Evolutionary conservation across 2,113 vertebrate genomes (phyloP).

Genomic region (Cettia cetti): DNA sequence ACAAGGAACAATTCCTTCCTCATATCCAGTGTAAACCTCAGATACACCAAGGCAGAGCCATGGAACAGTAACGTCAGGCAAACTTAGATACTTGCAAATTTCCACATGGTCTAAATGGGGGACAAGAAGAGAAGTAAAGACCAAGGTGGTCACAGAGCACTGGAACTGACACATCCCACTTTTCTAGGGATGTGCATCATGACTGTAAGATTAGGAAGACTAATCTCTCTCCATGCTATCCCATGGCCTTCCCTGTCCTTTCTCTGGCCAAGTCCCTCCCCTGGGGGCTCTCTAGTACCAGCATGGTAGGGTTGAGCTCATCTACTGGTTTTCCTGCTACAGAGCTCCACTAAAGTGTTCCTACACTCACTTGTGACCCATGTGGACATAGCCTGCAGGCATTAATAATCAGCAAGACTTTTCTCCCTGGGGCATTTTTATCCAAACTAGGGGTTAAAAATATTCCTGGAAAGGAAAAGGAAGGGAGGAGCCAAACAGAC

Average conservation of each 20-base stretch:
- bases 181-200: neutral
- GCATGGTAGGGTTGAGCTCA: neutral
- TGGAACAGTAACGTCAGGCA: neutral
- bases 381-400: neutral
- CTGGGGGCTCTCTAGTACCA: neutral
- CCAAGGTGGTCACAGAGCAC: rapidly evolving
- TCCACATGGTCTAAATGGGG: neutral
- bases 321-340: neutral
- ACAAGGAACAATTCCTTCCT: neutral
- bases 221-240: neutral
- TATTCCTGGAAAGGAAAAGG: slow-evolving; percentile 26
- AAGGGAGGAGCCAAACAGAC: slow-evolving; percentile 53
- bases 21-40: neutral
- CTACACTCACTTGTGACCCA: neutral
- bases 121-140: neutral
- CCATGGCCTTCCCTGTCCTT: neutral
- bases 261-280: neutral
- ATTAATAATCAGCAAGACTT: neutral
- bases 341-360: neutral
- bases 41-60: neutral
- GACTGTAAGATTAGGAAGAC: neutral
- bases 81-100: neutral
- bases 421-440: neutral
- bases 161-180: neutral
- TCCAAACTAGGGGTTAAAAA: slow-evolving; percentile 19